phyloP scores from a whole-genome alignment of 1,140 invertebrate species.

The Dreissena rostriformis region DNA sequence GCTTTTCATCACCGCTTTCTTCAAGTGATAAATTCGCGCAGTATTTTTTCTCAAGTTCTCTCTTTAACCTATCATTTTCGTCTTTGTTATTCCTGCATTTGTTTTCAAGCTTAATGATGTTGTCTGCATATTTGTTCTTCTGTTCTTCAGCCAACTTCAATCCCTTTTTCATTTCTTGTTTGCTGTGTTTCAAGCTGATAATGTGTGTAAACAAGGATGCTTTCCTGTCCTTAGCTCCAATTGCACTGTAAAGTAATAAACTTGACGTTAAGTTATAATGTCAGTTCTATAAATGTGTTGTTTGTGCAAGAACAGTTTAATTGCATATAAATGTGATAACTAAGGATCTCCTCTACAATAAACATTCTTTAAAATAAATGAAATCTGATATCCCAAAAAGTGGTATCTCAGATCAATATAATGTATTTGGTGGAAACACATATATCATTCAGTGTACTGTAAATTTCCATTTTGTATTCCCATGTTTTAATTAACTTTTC shows the following conservation, averaged over 20 bases:
- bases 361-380: too few species aligned
- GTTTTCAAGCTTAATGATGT: constrained; percentile 36
- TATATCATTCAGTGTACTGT: too few species aligned
- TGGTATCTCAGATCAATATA: too few species aligned
- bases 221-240: constrained; percentile 19
- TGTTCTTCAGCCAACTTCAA: neutral
- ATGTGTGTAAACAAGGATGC: constrained; percentile 20
- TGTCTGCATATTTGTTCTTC: constrained; percentile 49
- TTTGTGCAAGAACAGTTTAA: neutral
- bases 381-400: too few species aligned
- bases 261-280: neutral
- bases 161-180: constrained; percentile 27
- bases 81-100: constrained; percentile 9
- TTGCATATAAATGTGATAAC: too few species aligned
- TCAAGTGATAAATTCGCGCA: too few species aligned
- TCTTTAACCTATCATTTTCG: neutral
- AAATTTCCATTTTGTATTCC: too few species aligned
- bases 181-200: constrained; percentile 3
- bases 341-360: too few species aligned
- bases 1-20: neutral
- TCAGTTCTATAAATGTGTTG: neutral
- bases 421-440: too few species aligned
- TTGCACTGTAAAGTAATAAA: constrained; percentile 5
- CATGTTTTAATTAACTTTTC: too few species aligned
- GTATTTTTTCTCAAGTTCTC: constrained; percentile 5